These are phyloP conservation scores for Dendrophyllia cribrosa DNA, from an alignment of 64 coral and sea anemone species.

Conservation along the genomic window DNA sequence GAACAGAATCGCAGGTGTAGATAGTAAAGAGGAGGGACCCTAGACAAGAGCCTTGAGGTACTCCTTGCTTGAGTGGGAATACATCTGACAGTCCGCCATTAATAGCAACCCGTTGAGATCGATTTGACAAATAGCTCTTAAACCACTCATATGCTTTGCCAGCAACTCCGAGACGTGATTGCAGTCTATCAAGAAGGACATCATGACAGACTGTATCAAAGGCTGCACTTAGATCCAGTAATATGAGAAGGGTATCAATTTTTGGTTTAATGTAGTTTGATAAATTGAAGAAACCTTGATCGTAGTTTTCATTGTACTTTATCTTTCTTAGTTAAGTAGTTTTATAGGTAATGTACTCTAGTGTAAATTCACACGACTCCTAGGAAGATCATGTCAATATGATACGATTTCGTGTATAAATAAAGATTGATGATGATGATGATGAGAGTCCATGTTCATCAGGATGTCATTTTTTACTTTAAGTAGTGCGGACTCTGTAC, in stretches of 20 bases:
- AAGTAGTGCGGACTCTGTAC: no score
- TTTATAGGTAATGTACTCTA: no score
- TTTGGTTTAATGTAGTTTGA: no score
- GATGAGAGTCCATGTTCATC: slow-evolving; percentile 6
- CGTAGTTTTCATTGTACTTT: no score
- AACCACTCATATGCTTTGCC: slow-evolving; percentile 9
- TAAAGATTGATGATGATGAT: no score
- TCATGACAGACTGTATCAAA: not conserved
- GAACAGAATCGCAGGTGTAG: not conserved
- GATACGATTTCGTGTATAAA: no score
- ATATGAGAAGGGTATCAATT: not conserved
- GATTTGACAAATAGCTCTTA: not conserved
- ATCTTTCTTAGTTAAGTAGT: no score
- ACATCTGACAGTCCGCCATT: slow-evolving; percentile 1
- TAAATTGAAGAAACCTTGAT: no score
- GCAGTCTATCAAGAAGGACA: not conserved
- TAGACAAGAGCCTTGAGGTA: slow-evolving; percentile 22
- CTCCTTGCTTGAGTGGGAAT: slow-evolving; percentile 16
- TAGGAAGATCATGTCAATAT: no score
- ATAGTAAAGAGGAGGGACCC: slow-evolving; percentile 6
- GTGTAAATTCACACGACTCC: no score
- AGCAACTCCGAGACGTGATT: not conserved
- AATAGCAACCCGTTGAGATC: not conserved
- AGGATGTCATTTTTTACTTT: slow-evolving; percentile 6
- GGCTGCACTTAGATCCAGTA: no score